Percentiles rank a stretch among this genome's conserved stretches.
phyloP scores from a whole-genome alignment of 1,140 invertebrate genomes.

The Gryllus bimaculatus region DNA sequence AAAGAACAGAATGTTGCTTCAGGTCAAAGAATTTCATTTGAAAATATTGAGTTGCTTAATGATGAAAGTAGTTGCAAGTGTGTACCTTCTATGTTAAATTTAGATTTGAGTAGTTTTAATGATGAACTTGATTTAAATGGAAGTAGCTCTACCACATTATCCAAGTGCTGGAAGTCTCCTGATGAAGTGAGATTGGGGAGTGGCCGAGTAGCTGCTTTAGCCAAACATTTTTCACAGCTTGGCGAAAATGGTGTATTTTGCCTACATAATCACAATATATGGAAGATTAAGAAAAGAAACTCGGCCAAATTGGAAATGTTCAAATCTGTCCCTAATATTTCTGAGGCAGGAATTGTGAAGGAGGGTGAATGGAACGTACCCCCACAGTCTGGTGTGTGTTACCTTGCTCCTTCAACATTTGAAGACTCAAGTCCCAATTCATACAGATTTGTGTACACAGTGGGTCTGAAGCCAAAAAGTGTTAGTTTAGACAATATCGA shows the following conservation, averaged over 20 bases:
- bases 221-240: constrained; percentile 46
- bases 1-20: constrained; percentile 12
- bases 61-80: constrained; percentile 15
- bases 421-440: background rate
- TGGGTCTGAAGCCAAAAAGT: constrained; percentile 26
- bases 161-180: constrained; percentile 50
- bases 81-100: constrained; percentile 32
- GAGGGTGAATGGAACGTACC: constrained; percentile 20
- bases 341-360: constrained; percentile 15
- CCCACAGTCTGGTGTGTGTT: background rate
- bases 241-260: constrained; percentile 31
- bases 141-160: background rate
- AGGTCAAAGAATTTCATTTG: constrained; percentile 14
- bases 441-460: constrained; percentile 10
- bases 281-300: background rate
- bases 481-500: constrained; percentile 27
- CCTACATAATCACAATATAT: background rate
- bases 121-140: background rate
- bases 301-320: background rate
- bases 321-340: constrained; percentile 27
- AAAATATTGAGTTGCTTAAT: background rate
- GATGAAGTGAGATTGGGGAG: constrained; percentile 48
- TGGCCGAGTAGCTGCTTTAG: constrained; percentile 48
- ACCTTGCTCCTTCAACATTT: constrained; percentile 22
- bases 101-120: constrained; percentile 33